Conservation (phyloP, 1,140 invertebrate genomes). For the Drosophila bifasciata region DNA sequence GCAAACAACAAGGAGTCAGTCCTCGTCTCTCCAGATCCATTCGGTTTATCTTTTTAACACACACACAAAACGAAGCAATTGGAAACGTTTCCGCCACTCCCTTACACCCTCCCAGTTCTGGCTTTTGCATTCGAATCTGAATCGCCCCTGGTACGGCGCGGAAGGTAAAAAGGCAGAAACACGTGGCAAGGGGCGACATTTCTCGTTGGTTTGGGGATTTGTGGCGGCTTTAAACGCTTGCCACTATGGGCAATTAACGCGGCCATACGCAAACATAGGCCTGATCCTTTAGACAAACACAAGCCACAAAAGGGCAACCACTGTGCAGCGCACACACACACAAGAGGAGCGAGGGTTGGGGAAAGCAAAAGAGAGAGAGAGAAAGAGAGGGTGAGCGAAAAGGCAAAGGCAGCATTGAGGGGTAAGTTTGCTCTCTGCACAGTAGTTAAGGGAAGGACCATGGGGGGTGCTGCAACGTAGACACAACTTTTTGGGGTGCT, state of each 20-base stretch:
- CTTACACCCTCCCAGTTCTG: no score
- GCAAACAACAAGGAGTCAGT: conserved; percentile 52
- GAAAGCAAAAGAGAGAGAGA: conserved; percentile 11
- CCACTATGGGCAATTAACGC: conserved; percentile 83
- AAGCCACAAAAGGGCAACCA: conserved; percentile 12
- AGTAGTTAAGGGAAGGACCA: neutral
- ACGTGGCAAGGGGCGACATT: conserved; percentile 43
- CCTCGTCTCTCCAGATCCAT: conserved; percentile 28
- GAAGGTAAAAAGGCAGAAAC: conserved; percentile 45
- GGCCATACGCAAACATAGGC: conserved; percentile 72
- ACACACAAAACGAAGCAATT: conserved; percentile 43
- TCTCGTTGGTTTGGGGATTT: conserved; percentile 60
- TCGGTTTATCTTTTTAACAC: conserved; percentile 68
- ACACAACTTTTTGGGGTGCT: conserved; percentile 63
- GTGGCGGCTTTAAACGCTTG: conserved; percentile 79
- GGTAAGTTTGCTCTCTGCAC: conserved; percentile 31
- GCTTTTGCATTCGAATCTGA: no score
- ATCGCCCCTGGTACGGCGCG: neutral
- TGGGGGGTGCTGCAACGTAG: conserved; percentile 6
- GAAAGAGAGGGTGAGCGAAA: conserved; percentile 4
- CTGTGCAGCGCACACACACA: conserved; percentile 6
- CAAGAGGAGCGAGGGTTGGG: neutral
- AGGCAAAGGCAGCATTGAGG: conserved; percentile 7
- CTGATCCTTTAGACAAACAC: conserved; percentile 80
- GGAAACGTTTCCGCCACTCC: conserved; percentile 14